Base-by-base conservation (phyloP, 2,113 vertebrate genomes). In the Cyprinodon variegatus region DNA sequence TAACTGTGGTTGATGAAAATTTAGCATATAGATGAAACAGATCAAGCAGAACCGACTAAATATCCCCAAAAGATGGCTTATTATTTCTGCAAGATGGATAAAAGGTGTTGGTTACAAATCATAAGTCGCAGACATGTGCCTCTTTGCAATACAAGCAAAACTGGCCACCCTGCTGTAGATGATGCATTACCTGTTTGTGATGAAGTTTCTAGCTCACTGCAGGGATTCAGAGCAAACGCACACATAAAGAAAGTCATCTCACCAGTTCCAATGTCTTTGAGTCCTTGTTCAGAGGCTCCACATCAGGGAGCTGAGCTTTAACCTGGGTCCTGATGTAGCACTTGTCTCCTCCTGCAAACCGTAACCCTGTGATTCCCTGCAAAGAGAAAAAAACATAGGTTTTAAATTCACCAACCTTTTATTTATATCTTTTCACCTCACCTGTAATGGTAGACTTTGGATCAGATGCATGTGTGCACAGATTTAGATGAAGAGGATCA, bases 291-390 rank as follows among this genome's bases (percentile, higher is more conserved):
- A 94, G 72, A 1, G 91, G 75, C 81, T 95, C 95, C 86, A 97
- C 94, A 37, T 97, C 92, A 0, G 96, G 96, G 63, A 99, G 78
- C 0, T 82, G 95, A 77, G 96, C 95, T 93, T 98, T 99, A 82
- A 95, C 93, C 74, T 99, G 96, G 0, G 96, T 94, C 93, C 97
- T 98, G 93, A 98, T 97, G 94, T 96, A 99, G 87, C 97, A 98
- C 74, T 96, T 99, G 36, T 96, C 94, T 90, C 96, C 96, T 84
- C 95, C 96, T 68, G 96, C 92, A 72, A 98, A 98, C n/a, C 96
- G 96, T 88, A 98, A 97, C 43, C 96, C 97, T 9, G 96, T 98
- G 85, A 98, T 96, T 11, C 97, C 97, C 97, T 99, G 77, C 50
- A 65, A 48, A 11, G 59, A 64, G 36, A 13, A 10, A 29, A 48